A percentile compares a stretch with the other conserved stretches of the same genome.
Conservation (phyloP, 2,113 vertebrate genomes). For the Crotalus horridus region DNA sequence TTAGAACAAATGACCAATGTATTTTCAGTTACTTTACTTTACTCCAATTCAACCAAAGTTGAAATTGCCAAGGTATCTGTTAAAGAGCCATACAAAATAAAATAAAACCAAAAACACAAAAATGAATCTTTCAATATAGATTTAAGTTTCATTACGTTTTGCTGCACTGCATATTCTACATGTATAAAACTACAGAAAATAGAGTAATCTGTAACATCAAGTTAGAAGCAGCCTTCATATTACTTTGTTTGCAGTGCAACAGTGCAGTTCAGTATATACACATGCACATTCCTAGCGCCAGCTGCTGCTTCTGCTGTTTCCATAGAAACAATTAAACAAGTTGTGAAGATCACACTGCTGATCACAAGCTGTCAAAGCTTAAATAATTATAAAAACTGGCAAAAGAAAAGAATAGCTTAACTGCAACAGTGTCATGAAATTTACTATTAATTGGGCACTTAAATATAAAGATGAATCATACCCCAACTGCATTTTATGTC, state of each 20-base stretch:
- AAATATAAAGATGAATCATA: background rate
- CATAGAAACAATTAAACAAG: conserved; percentile 26
- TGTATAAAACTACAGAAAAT: background rate
- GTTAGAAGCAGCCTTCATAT: background rate
- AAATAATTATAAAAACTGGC: background rate
- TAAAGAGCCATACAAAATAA: background rate
- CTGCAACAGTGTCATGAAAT: background rate
- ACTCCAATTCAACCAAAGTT: background rate
- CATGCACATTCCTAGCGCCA: background rate
- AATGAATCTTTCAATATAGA: background rate
- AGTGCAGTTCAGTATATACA: conserved; percentile 1
- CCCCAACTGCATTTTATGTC: background rate
- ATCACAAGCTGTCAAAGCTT: conserved; percentile 5
- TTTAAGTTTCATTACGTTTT: background rate
- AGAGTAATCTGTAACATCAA: background rate
- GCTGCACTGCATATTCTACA: background rate
- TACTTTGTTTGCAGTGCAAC: background rate
- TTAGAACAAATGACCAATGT: background rate
- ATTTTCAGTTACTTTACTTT: background rate
- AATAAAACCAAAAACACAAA: background rate
- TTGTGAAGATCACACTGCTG: background rate
- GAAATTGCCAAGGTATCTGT: background rate
- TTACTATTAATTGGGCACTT: conserved; percentile 1
- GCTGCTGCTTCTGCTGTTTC: background rate
- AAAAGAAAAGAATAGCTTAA: conserved; percentile 9